phyloP scores from a whole-genome alignment of 2,888 invertebrate genomes.

The Nephrotoma flavescens region DNA sequence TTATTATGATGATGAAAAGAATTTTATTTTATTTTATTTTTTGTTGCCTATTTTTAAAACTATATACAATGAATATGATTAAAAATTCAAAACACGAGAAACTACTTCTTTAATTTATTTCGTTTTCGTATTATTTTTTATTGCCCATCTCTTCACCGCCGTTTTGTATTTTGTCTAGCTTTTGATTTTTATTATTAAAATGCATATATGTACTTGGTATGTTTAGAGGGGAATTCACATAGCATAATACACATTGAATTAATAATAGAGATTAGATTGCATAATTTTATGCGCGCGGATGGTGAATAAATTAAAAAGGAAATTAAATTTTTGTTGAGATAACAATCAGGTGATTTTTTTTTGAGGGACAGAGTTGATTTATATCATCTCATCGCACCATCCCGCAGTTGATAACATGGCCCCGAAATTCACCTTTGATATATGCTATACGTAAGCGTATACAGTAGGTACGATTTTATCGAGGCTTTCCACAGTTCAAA shows the following conservation, averaged over 20 bases:
- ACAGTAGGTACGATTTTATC: neutral
- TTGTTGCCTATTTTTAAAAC: neutral
- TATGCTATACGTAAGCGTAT: neutral
- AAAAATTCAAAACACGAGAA: neutral
- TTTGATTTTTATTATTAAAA: neutral
- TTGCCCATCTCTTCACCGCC: neutral
- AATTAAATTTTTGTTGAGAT: neutral
- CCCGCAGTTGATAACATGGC: neutral
- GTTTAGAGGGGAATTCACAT: neutral
- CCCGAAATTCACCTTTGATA: neutral
- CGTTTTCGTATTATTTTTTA: neutral
- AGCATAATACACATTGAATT: neutral
- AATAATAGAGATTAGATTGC: neutral
- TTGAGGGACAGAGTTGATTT: neutral
- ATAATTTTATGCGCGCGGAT: neutral
- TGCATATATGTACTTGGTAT: neutral
- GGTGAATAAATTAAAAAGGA: neutral
- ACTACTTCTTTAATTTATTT: neutral
- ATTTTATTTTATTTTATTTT: neutral
- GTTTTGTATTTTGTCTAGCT: neutral
- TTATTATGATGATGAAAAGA: neutral
- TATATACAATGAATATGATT: neutral
- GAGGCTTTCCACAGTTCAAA: neutral
- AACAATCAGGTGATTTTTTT: neutral
- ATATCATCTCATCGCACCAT: neutral